Evolutionary conservation across 1,140 invertebrate species (phyloP).

Genomic region (Macrostomum lignano): DNA sequence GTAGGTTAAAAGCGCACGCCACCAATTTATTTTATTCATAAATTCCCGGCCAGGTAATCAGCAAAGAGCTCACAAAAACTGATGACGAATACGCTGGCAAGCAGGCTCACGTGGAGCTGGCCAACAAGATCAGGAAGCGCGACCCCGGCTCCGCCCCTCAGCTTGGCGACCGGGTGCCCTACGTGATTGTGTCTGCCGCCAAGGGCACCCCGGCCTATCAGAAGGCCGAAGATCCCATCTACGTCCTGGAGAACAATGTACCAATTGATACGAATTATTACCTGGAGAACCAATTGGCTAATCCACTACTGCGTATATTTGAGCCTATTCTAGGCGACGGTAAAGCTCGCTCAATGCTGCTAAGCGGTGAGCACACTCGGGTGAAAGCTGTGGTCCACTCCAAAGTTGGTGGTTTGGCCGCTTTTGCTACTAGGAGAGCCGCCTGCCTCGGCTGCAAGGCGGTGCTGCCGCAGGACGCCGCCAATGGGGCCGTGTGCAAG

Average conservation of each 20-base stretch:
- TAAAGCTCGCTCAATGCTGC: slow-evolving; percentile 33
- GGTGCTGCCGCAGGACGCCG: slow-evolving; percentile 43
- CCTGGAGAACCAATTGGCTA: slow-evolving; percentile 84
- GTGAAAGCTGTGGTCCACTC: slow-evolving; percentile 74
- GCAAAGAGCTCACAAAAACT: slow-evolving; percentile 62
- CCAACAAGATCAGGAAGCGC: slow-evolving; percentile 71
- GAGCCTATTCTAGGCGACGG: slow-evolving; percentile 77
- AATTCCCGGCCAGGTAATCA: too few relatives aligned
- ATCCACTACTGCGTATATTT: slow-evolving; percentile 81
- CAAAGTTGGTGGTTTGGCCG: slow-evolving; percentile 62
- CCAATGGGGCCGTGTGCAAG: slow-evolving; percentile 40
- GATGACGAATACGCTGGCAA: slow-evolving; percentile 69
- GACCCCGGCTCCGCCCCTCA: slow-evolving; percentile 90
- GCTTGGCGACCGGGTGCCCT: slow-evolving; percentile 87
- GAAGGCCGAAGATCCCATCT: slow-evolving; percentile 32
- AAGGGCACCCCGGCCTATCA: slow-evolving; percentile 77
- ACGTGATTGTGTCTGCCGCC: slow-evolving; percentile 62
- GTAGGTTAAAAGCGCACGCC: too few relatives aligned
- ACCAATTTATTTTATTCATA: too few relatives aligned
- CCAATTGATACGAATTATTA: slow-evolving; percentile 94
- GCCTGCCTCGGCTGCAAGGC: slow-evolving; percentile 79
- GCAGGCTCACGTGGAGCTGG: slow-evolving; percentile 90
- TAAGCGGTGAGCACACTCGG: slow-evolving; percentile 63
- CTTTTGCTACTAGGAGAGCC: slow-evolving; percentile 64
- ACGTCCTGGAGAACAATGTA: slow-evolving; percentile 76